Conservation (phyloP, 2,797 vertebrate species). For the Pangasius mekongensis region DNA sequence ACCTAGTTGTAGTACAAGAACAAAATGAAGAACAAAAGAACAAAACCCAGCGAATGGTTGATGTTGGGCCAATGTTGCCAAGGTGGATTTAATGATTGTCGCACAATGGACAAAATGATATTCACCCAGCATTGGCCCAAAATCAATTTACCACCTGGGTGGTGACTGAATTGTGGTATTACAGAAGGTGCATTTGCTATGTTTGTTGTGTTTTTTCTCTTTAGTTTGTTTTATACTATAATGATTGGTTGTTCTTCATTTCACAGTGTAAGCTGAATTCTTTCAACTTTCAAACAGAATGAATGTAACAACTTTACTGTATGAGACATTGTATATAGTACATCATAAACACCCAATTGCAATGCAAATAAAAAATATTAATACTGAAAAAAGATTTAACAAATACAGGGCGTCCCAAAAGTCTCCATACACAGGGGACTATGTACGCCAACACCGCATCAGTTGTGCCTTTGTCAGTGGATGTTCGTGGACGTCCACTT, state of each 20-base stretch:
- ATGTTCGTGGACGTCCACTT: no score
- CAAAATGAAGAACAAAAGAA: neutral
- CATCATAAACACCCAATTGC: neutral
- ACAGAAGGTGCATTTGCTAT: neutral
- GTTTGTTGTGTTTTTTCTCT: neutral
- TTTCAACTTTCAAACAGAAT: neutral
- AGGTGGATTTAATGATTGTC: neutral
- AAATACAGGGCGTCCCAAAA: neutral
- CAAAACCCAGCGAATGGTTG: neutral
- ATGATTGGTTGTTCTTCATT: neutral
- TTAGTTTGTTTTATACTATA: neutral
- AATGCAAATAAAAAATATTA: neutral
- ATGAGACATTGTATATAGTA: neutral
- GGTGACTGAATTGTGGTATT: neutral
- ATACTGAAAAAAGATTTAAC: neutral
- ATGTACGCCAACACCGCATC: no score
- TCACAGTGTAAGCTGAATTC: neutral
- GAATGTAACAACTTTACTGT: neutral
- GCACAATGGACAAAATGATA: neutral
- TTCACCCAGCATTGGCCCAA: neutral
- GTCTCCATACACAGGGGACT: no score
- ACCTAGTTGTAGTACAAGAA: neutral
- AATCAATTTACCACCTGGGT: neutral
- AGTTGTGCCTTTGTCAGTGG: no score
- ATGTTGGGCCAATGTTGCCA: neutral